Percentiles rank a stretch among this genome's conserved stretches.
These are phyloP conservation scores for Gymnothorax javanicus DNA, from an alignment of 2,797 vertebrate genomes.

Conservation along the genomic window DNA sequence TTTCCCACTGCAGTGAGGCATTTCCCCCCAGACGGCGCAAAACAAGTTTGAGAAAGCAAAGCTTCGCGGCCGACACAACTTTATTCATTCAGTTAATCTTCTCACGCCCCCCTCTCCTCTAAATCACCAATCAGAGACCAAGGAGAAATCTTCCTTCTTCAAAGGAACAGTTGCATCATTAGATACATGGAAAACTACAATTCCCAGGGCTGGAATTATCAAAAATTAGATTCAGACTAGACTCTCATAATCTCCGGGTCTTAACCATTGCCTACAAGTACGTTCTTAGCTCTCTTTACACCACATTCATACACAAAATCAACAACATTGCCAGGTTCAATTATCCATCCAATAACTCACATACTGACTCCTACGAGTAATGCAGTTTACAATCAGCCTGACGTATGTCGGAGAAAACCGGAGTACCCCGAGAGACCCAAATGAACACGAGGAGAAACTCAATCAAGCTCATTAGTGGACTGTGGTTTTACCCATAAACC, in stretches of 20 bases:
- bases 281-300: background rate
- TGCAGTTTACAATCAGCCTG: too few species aligned
- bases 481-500: too few species aligned
- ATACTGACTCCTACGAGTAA: too few species aligned
- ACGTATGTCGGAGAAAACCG: too few species aligned
- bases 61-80: background rate
- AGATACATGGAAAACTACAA: background rate
- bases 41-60: background rate
- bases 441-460: too few species aligned
- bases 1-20: background rate
- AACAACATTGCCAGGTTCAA: too few species aligned
- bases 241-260: constrained; percentile 14
- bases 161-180: constrained; percentile 28
- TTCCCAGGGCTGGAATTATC: constrained; percentile 25
- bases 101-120: background rate
- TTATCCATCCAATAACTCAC: too few species aligned
- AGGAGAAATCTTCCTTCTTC: constrained; percentile 1
- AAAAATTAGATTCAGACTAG: background rate
- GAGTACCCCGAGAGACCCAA: too few species aligned
- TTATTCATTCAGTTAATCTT: constrained; percentile 2
- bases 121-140: background rate
- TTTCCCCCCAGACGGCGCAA: background rate
- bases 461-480: too few species aligned
- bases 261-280: background rate
- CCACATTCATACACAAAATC: background rate